Base-by-base conservation (phyloP, 2,797 vertebrate genomes). In the Pseudomugil tenellus region DNA sequence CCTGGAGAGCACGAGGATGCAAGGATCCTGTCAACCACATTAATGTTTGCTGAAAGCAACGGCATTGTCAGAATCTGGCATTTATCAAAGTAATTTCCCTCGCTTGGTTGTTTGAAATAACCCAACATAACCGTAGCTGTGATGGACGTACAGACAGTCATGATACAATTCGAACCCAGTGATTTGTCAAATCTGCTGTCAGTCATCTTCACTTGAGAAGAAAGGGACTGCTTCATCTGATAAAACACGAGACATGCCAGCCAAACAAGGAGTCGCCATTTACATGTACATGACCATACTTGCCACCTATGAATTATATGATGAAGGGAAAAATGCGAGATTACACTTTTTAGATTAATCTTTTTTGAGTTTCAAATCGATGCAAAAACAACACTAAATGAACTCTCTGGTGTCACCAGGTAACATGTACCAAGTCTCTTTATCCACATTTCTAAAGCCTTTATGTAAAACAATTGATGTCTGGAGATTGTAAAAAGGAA, bases 11-110 rank as follows among this genome's bases (percentile, higher is more conserved):
- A 39, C 8, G 4, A 41, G 26, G 23, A 43, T 39, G n/a, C n/a
- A n/a, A n/a, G n/a, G n/a, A n/a, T n/a, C 37, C 25, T 58, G 57
- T 39, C 57, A 26, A 26, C 34, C 57, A 35, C 35, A 41, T 58
- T 41, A 41, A 39, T 41, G 37, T 58, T 21, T 32, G 19, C 29
- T 55, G 11, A 32, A 35, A 1, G 5, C 57, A 58, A 39, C 11
- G 35, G n/a, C 57, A 19, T 58, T 58, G 35, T 58, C 23, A 3
- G 6, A 19, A 28, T 19, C 35, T 58, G 57, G 37, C 57, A 58
- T 49, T 49, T 25, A 49, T 49, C 48, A 49, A 21, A 23, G 48
- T 25, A 49, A 25, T 49, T 11, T 49, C 23, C 25, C 21, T 23
- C 9, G 21, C 46, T 23, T 11, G 11, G 48, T 49, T 49, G 48